These are phyloP conservation scores for Eumacrocentrus americanus DNA, from an alignment of 2,888 invertebrate genomes.

Conservation along the genomic window DNA sequence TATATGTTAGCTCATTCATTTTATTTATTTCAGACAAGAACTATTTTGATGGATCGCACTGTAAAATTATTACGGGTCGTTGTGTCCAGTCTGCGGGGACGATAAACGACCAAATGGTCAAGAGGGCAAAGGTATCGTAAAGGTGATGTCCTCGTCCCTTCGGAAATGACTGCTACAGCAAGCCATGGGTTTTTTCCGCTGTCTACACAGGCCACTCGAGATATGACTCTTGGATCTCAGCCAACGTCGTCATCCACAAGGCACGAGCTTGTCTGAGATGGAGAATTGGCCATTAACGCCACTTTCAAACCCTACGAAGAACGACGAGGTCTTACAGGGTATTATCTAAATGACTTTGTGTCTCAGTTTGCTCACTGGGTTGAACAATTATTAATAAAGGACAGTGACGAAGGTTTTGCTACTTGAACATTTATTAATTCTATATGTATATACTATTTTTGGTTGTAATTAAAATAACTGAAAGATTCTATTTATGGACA, in stretches of 20 bases:
- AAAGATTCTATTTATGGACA: too few relatives aligned
- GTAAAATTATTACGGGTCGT: too few relatives aligned
- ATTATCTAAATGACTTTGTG: neutral
- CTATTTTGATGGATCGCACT: too few relatives aligned
- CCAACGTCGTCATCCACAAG: conserved; percentile 18
- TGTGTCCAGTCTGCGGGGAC: too few relatives aligned
- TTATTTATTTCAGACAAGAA: too few relatives aligned
- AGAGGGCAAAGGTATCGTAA: neutral
- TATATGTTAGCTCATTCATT: too few relatives aligned
- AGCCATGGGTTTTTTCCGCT: conserved; percentile 18
- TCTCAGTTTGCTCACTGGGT: neutral
- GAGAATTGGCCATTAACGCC: conserved; percentile 26
- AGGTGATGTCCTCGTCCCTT: neutral
- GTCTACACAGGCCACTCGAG: conserved; percentile 21
- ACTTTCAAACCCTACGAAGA: neutral
- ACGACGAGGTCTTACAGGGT: neutral
- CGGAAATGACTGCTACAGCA: neutral
- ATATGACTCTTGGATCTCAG: conserved; percentile 30
- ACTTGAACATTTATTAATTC: too few relatives aligned
- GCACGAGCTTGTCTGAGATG: conserved; percentile 22
- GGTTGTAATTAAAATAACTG: too few relatives aligned
- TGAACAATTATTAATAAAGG: too few relatives aligned
- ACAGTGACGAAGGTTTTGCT: too few relatives aligned
- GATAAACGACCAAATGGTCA: too few relatives aligned
- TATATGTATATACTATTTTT: too few relatives aligned